Evolutionary conservation across 2,888 invertebrate genomes (phyloP).

Genomic region (Teleiodes luculella): DNA sequence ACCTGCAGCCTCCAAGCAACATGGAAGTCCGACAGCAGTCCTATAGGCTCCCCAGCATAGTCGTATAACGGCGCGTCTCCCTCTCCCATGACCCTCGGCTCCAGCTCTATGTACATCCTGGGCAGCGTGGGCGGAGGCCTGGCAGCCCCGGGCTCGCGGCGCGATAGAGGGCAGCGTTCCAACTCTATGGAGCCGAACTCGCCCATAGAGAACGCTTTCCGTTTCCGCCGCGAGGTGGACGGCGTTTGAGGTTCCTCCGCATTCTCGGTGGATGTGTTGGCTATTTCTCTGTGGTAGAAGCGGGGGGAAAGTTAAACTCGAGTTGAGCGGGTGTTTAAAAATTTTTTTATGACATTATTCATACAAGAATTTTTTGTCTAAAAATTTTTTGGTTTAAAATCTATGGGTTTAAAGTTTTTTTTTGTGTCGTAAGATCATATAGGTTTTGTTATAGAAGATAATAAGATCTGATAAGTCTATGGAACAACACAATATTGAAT

Average conservation of each 20-base stretch:
- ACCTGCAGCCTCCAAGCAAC: constrained; percentile 55
- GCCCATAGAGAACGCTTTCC: not conserved
- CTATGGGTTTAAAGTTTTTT: too few relatives aligned
- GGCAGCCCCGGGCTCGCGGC: constrained; percentile 30
- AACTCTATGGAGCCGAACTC: constrained; percentile 29
- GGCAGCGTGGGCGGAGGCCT: constrained; percentile 66
- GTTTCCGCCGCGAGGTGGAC: constrained; percentile 23
- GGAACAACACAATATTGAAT: too few relatives aligned
- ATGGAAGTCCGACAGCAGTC: constrained; percentile 59
- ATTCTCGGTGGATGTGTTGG: not conserved
- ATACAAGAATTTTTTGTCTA: too few relatives aligned
- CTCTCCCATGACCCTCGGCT: constrained; percentile 50
- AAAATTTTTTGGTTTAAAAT: too few relatives aligned
- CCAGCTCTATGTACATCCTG: constrained; percentile 60
- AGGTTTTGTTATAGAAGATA: too few relatives aligned
- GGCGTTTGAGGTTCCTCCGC: constrained; percentile 19
- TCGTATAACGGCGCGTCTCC: constrained; percentile 50
- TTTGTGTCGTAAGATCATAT: too few relatives aligned
- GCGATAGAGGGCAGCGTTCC: constrained; percentile 25
- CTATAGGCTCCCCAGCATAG: constrained; percentile 54
- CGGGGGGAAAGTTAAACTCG: too few relatives aligned
- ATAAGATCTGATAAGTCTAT: too few relatives aligned
- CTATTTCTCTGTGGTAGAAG: constrained; percentile 16
- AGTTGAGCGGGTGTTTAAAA: too few relatives aligned
- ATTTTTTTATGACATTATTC: too few relatives aligned